These are phyloP conservation scores for Aramus guarauna DNA, from an alignment of 2,113 vertebrate genomes.

Conservation along the genomic window DNA sequence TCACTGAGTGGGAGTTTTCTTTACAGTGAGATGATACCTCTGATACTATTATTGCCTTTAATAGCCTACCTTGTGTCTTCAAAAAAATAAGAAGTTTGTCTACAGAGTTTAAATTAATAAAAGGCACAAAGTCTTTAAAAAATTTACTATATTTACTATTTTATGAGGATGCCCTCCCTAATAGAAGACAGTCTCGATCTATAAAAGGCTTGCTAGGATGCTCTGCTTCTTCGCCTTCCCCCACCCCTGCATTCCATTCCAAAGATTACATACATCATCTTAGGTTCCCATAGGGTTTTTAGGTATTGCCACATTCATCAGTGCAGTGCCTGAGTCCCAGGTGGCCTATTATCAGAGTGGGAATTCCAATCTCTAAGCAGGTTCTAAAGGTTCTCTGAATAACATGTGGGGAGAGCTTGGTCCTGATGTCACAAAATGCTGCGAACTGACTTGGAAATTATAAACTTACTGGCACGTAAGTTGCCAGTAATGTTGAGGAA, in stretches of 20 bases:
- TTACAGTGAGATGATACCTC: not conserved
- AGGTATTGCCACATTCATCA: not conserved
- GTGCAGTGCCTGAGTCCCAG: not conserved
- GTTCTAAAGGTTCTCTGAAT: not conserved
- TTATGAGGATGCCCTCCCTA: not conserved
- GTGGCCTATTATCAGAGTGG: not conserved
- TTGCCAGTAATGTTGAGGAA: not conserved
- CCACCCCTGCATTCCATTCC: not conserved
- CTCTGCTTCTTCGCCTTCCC: not conserved
- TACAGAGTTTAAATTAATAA: not conserved
- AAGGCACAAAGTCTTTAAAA: not conserved
- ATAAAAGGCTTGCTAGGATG: not conserved
- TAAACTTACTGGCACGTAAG: not conserved
- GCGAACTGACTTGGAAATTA: not conserved
- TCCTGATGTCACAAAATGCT: not conserved
- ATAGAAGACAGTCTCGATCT: too few species aligned
- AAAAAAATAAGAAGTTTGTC: not conserved
- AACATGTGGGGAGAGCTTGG: not conserved
- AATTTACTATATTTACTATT: not conserved
- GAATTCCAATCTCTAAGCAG: not conserved
- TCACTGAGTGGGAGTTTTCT: not conserved
- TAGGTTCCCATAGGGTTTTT: not conserved
- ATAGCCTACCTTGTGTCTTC: not conserved
- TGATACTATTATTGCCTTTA: not conserved
- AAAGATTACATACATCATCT: not conserved